phyloP scores from a whole-genome alignment of 2,888 invertebrate genomes.

The Dolichopus griseipennis region DNA sequence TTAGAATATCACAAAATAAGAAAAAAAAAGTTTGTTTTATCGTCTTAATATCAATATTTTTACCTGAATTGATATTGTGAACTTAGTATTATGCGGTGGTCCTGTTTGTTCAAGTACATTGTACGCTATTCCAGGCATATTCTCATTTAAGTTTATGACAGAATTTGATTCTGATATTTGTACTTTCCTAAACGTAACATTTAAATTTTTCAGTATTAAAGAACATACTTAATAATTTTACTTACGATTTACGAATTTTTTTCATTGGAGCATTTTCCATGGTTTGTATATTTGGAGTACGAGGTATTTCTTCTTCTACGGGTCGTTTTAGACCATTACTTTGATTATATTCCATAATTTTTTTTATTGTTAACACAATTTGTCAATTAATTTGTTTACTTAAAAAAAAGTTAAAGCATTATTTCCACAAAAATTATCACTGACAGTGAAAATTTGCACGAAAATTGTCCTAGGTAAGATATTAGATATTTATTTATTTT shows the following conservation, averaged over 20 bases:
- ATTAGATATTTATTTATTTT: slow-evolving; percentile 5
- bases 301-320: neutral
- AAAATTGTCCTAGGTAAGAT: neutral
- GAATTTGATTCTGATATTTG: neutral
- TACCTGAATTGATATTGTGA: neutral
- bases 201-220: neutral
- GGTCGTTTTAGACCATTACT: neutral
- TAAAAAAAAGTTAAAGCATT: neutral
- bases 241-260: slow-evolving; percentile 4
- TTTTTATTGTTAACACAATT: neutral
- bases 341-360: neutral
- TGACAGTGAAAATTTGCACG: neutral
- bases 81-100: neutral
- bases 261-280: neutral
- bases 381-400: neutral
- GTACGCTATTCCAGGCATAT: neutral
- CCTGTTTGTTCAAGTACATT: neutral
- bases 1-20: neutral
- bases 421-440: neutral
- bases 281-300: neutral
- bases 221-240: neutral
- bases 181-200: neutral
- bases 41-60: neutral
- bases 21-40: neutral
- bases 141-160: neutral